Evolutionary conservation across 2,888 invertebrate genomes (phyloP).

Genomic region (Chalcosyrphus nemorum): DNA sequence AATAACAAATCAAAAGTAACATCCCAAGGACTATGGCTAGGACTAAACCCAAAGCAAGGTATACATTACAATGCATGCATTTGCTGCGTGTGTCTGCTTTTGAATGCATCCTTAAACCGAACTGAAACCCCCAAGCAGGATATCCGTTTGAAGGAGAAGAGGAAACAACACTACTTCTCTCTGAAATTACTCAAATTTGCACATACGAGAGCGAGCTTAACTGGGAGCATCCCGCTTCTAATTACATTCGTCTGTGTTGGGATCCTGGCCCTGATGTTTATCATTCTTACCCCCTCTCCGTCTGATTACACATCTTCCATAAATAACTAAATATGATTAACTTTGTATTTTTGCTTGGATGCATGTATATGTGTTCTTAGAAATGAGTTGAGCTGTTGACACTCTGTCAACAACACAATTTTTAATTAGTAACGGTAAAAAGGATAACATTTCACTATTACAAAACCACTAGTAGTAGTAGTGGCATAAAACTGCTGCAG

Average conservation of each 20-base stretch:
- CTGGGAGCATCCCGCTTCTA: conserved; percentile 55
- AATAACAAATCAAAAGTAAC: conserved; percentile 64
- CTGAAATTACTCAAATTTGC: conserved; percentile 33
- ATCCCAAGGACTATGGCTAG: conserved; percentile 24
- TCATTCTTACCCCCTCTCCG: conserved; percentile 17
- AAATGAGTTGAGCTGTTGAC: conserved; percentile 70
- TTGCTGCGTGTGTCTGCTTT: conserved; percentile 21
- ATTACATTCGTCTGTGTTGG: conserved; percentile 57
- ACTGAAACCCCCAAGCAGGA: background rate
- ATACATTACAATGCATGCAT: conserved; percentile 13
- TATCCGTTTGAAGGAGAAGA: background rate
- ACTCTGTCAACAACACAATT: conserved; percentile 68
- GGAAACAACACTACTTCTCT: conserved; percentile 7
- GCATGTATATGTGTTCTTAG: conserved; percentile 15
- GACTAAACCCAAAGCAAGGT: background rate
- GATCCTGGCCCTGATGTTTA: conserved; percentile 8
- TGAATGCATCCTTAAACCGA: conserved; percentile 27
- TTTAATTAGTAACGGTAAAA: conserved; percentile 64
- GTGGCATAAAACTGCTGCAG: conserved; percentile 34
- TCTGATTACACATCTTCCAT: conserved; percentile 50
- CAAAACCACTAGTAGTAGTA: conserved; percentile 55
- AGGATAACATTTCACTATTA: conserved; percentile 65
- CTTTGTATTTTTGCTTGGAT: conserved; percentile 53
- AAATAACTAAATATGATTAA: conserved; percentile 69
- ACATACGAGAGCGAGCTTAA: conserved; percentile 30